phyloP scores from a whole-genome alignment of 2,888 invertebrate genomes.

The Heliconius cydno region DNA sequence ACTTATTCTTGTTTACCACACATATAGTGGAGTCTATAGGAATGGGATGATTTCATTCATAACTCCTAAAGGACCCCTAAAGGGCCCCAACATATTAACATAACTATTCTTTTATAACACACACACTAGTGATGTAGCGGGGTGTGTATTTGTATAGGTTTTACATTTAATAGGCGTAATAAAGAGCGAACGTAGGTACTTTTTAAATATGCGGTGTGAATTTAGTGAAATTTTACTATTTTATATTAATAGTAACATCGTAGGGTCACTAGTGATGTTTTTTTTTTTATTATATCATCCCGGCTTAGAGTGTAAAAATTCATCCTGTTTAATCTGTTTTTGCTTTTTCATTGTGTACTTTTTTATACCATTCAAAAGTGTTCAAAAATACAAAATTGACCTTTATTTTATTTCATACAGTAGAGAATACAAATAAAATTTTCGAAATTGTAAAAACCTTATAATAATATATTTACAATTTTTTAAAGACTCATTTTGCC shows the following conservation, averaged over 20 bases:
- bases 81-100: slow-evolving; percentile 33
- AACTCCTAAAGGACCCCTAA: slow-evolving; percentile 23
- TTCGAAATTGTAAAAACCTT: too few relatives aligned
- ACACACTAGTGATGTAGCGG: slow-evolving; percentile 12
- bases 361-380: too few relatives aligned
- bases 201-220: slow-evolving; percentile 6
- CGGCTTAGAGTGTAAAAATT: too few relatives aligned
- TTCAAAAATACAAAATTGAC: too few relatives aligned
- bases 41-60: slow-evolving; percentile 45
- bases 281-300: too few relatives aligned
- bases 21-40: slow-evolving; percentile 52
- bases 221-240: not conserved
- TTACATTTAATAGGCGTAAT: slow-evolving; percentile 25
- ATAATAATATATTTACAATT: too few relatives aligned
- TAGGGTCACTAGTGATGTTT: too few relatives aligned
- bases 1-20: slow-evolving; percentile 73
- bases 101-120: slow-evolving; percentile 23
- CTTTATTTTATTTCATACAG: too few relatives aligned
- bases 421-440: too few relatives aligned
- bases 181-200: slow-evolving; percentile 18
- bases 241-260: not conserved
- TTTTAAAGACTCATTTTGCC: too few relatives aligned
- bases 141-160: slow-evolving; percentile 30
- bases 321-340: too few relatives aligned
- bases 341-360: too few relatives aligned